Evolutionary conservation across 1,140 invertebrate species (phyloP), one percentile per base, ranked within the genome.

Genomic region (Drosophila repletoides): DNA sequence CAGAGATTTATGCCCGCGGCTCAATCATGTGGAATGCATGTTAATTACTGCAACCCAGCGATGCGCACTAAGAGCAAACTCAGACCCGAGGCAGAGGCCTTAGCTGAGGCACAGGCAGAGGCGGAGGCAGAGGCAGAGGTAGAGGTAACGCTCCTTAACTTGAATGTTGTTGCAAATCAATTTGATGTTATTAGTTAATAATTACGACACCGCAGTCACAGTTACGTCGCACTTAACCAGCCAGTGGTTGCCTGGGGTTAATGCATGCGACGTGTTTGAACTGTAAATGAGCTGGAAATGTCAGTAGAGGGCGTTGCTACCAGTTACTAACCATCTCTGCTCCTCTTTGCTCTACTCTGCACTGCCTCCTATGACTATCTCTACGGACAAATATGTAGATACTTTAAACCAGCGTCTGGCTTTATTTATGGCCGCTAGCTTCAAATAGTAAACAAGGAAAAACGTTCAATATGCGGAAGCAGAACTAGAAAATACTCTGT

Each of bases 161-260:
- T 21, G 46, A 38, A 64, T 84, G 80, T 80, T 80, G 79, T 86
- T 86, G 80, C 80, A 86, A 86, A 86, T 86, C 80, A 86, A 86
- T 86, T 86, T 86, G 67, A 86, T 86, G 75, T 86, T 86, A 86
- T 86, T 86, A 86, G 80, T 86, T 86, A 86, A 86, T 86, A 86
- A 86, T 86, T 86, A 86, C 75, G 43, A 61, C 66, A 65, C 51
- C 52, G 53, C 56, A 52, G 58, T 46, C 51, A 34, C 34, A 51
- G 48, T 64, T 53, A 56, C 74, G 67, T 69, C 71, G 67, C 74
- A 75, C 74, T 86, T 79, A 84, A 75, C 80, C 80, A 73, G 80
- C 66, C 66, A 24, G 29, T 45, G 14, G 7, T 7, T 6, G 36
- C 10, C 26, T 52, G 75, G 80, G 81, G 80, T 86, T 86, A 86